These are phyloP conservation scores for Grammomys dolichurus DNA, from an alignment of 2,113 vertebrate genomes.

Conservation along the genomic window DNA sequence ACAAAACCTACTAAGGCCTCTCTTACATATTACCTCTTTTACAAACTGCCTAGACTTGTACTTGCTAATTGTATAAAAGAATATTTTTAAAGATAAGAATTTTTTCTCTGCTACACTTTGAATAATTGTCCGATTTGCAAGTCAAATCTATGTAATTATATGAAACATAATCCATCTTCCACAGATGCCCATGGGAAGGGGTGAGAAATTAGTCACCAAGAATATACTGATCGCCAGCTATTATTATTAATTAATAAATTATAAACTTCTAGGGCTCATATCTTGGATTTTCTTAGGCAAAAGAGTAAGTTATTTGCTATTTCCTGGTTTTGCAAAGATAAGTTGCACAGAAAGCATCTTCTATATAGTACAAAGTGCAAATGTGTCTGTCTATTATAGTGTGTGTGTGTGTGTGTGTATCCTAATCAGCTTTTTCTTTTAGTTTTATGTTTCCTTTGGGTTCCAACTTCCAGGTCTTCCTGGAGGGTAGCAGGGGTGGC, in stretches of 20 bases:
- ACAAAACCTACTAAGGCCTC: not conserved
- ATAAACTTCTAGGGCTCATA: not conserved
- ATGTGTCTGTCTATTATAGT: not conserved
- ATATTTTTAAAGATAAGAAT: not conserved
- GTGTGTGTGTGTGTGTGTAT: not conserved
- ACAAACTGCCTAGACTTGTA: not conserved
- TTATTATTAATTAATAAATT: constrained; percentile 62
- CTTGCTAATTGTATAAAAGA: not conserved
- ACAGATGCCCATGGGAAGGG: not conserved
- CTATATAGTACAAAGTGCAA: not conserved
- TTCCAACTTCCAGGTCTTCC: constrained; percentile 49
- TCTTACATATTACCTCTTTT: not conserved
- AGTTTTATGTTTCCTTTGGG: constrained; percentile 54
- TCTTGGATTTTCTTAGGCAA: not conserved
- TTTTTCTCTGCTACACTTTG: constrained; percentile 46
- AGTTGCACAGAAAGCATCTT: not conserved
- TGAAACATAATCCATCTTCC: constrained; percentile 33
- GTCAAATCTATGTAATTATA: constrained; percentile 56
- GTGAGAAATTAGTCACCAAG: constrained; percentile 62
- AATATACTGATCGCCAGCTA: constrained; percentile 15
- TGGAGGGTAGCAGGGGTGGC: not conserved
- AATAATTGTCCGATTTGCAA: constrained; percentile 59
- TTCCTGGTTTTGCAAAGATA: not conserved
- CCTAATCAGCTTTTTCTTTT: not conserved
- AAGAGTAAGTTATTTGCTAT: not conserved